phyloP scores from a whole-genome alignment of 2,113 vertebrate species.

The Dicaeum eximium region DNA sequence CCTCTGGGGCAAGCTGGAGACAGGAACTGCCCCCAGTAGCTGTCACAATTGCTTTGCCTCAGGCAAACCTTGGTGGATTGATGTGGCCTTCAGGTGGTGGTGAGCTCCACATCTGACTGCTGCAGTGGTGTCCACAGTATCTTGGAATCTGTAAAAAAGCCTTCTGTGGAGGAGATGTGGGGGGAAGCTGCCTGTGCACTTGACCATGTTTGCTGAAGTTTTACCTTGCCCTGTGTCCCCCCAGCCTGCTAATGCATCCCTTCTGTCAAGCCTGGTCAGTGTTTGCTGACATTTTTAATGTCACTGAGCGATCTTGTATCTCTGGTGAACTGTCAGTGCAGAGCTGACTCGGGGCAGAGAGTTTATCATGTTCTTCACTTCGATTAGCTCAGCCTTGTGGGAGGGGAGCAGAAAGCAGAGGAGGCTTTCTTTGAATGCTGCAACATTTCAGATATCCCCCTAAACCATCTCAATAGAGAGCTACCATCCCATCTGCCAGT shows the following conservation, averaged over 20 bases:
- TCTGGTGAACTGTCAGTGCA: constrained; percentile 67
- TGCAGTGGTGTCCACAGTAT: background rate
- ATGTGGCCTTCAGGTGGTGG: background rate
- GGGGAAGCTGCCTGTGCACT: background rate
- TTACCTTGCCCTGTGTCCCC: constrained; percentile 13
- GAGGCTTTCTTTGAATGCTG: constrained; percentile 17
- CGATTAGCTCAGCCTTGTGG: constrained; percentile 38
- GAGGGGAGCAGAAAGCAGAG: constrained; percentile 25
- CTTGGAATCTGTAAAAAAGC: background rate
- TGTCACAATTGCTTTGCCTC: background rate
- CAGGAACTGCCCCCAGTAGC: background rate
- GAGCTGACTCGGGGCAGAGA: constrained; percentile 63
- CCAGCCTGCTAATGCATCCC: constrained; percentile 31
- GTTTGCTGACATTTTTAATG: constrained; percentile 75
- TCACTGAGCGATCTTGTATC: constrained; percentile 68
- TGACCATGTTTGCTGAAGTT: constrained; percentile 22
- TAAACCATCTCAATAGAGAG: constrained; percentile 28
- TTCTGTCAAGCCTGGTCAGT: constrained; percentile 38
- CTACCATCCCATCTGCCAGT: background rate
- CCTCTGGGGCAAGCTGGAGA: background rate
- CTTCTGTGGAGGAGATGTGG: background rate
- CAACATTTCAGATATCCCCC: constrained; percentile 44
- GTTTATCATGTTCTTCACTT: constrained; percentile 63
- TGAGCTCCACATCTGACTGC: background rate
- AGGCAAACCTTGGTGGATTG: background rate